phyloP scores from a whole-genome alignment of 2,797 vertebrate genomes.

The Pipistrellus kuhlii region DNA sequence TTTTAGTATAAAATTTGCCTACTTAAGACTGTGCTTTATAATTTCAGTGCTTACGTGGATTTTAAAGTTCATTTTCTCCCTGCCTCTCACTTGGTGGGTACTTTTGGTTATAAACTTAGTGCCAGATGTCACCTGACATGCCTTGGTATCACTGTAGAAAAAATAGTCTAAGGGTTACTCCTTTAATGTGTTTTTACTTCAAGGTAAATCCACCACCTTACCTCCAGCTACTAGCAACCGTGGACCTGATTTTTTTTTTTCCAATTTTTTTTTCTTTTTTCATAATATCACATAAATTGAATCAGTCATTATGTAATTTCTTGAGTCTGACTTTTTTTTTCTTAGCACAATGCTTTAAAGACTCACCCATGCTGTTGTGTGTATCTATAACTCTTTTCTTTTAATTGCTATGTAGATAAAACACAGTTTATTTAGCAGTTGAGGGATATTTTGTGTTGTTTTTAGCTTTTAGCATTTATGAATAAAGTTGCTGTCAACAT shows the following conservation, averaged over 20 bases:
- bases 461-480: not conserved
- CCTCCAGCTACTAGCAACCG: not conserved
- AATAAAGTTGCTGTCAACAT: not conserved
- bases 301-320: not conserved
- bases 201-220: not conserved
- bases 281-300: not conserved
- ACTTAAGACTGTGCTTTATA: not conserved
- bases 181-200: constrained; percentile 68
- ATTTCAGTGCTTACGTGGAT: not conserved
- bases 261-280: not conserved
- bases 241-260: not conserved
- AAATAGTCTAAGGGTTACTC: constrained; percentile 71
- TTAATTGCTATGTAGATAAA: not conserved
- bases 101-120: not conserved
- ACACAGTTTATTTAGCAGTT: not conserved
- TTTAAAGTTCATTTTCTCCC: constrained; percentile 67
- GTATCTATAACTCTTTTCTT: not conserved
- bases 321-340: constrained; percentile 7
- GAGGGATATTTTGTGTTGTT: not conserved
- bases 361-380: not conserved
- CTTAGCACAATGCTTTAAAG: not conserved
- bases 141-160: constrained; percentile 72
- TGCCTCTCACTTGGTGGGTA: not conserved
- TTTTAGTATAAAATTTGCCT: not conserved
- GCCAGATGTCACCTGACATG: constrained; percentile 61